Conservation (phyloP, 1,140 invertebrate species). For the Leptinotarsa lineolata region DNA sequence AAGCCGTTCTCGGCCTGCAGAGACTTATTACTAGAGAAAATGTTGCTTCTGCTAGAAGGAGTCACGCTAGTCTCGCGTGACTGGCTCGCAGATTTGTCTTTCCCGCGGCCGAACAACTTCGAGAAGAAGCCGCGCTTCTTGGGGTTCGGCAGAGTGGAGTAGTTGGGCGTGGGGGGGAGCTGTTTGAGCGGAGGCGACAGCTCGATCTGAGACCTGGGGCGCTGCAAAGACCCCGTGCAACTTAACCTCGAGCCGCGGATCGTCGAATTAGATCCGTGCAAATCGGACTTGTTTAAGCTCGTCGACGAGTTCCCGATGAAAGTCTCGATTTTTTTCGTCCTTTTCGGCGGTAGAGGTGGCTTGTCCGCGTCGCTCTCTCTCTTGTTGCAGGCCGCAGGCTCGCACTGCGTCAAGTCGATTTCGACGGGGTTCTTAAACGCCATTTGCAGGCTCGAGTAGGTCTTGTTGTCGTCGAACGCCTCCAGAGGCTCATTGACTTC, state of each 20-base stretch:
- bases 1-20: constrained; percentile 8
- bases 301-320: constrained; percentile 39
- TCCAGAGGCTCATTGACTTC: constrained; percentile 58
- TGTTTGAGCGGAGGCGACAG: constrained; percentile 55
- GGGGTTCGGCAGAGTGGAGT: constrained; percentile 59
- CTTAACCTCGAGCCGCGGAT: constrained; percentile 34
- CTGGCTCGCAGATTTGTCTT: constrained; percentile 38
- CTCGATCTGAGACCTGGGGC: constrained; percentile 56
- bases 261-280: constrained; percentile 29
- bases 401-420: constrained; percentile 51
- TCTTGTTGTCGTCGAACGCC: constrained; percentile 72
- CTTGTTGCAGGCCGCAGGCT: constrained; percentile 53
- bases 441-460: constrained; percentile 80
- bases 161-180: constrained; percentile 56
- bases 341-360: constrained; percentile 78
- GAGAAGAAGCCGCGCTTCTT: constrained; percentile 69
- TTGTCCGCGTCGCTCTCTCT: constrained; percentile 63
- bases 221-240: constrained; percentile 42
- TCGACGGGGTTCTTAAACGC: constrained; percentile 83
- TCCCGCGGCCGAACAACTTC: constrained; percentile 61
- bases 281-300: constrained; percentile 33
- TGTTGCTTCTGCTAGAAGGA: constrained; percentile 30
- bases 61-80: constrained; percentile 44
- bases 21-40: constrained; percentile 12
- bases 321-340: constrained; percentile 67